Conservation (phyloP, 2,888 invertebrate species). For the Zaprionus bogoriensis region DNA sequence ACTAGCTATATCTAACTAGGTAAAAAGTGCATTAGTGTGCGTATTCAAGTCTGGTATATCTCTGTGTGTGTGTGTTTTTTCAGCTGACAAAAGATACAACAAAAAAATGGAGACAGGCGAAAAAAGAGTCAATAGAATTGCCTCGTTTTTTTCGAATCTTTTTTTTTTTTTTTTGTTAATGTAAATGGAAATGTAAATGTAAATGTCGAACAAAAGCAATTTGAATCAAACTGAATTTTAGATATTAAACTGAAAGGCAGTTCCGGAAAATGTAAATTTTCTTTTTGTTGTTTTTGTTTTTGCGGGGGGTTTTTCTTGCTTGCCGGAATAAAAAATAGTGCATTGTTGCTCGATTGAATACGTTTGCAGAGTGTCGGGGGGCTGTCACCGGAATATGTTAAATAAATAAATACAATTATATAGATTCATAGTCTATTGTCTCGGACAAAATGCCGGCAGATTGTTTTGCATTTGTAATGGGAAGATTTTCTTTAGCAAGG, state of each 20-base stretch:
- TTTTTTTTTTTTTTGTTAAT: background rate
- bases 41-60: conserved; percentile 1
- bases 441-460: too few relatives aligned
- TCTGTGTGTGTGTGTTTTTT: conserved; percentile 6
- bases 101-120: conserved; percentile 8
- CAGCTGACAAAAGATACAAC: conserved; percentile 6
- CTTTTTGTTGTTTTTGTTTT: background rate
- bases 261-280: conserved; percentile 29
- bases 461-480: too few relatives aligned
- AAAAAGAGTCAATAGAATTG: conserved; percentile 35
- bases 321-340: background rate
- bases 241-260: conserved; percentile 21
- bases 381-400: background rate
- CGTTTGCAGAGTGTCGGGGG: background rate
- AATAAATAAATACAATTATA: background rate
- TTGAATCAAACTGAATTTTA: conserved; percentile 22
- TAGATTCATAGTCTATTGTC: too few relatives aligned
- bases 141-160: background rate
- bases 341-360: background rate
- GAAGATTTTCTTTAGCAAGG: too few relatives aligned
- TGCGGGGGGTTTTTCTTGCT: background rate
- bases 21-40: conserved; percentile 1
- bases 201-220: conserved; percentile 33
- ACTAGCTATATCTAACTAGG: background rate
- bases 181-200: conserved; percentile 2